Base-by-base conservation (phyloP, 1,140 invertebrate genomes). In the Acromyrmex charruanus region DNA sequence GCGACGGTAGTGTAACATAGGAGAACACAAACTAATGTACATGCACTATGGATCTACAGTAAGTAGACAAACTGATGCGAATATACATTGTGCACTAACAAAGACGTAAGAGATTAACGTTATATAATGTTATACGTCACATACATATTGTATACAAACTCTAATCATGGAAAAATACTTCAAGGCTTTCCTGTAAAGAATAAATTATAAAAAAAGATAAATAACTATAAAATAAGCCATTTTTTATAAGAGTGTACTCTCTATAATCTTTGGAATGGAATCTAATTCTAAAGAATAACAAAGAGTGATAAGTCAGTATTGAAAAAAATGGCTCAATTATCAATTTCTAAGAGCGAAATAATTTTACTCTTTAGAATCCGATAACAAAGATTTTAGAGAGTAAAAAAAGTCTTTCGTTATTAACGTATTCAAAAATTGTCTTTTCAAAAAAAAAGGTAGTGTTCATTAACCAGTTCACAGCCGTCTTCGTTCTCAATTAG, bases 1-100 rank as follows among this genome's bases (percentile, higher is more conserved):
- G 3, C 65, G 63, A 25, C 65, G 59, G 25, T 25, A 51, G 31
- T 18, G 9, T 35, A 58, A 16, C 12, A 58, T 21, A 51, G 79
- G 66, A 5, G 39, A 58, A 72, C 66, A 81, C 66, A 81, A 81
- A 81, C 65, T 72, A 81, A 81, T 58, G 66, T 39, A 58, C 65
- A 25, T n/a, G 31, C 31, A 28, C 53, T 31, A 49, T 65, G 5
- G 28, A 28, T 31, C 21, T 6, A 6, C 18, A 63, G 74, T 39
- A 55, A 80, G 35, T 51, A 51, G 66, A 51, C 66, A 25, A 69
- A 49, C 39, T 69, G 28, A 69, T n/a, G 39, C 14, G 66, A 51
- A 51, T 21, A 14, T 61, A 16, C 35, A 21, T 10, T 65, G 14
- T 66, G 1, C 3, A 7, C 12, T 28, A 63, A 59, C 59, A 58